phyloP scores from a whole-genome alignment of 1,140 invertebrate genomes.

The Parasteatoda tepidariorum region DNA sequence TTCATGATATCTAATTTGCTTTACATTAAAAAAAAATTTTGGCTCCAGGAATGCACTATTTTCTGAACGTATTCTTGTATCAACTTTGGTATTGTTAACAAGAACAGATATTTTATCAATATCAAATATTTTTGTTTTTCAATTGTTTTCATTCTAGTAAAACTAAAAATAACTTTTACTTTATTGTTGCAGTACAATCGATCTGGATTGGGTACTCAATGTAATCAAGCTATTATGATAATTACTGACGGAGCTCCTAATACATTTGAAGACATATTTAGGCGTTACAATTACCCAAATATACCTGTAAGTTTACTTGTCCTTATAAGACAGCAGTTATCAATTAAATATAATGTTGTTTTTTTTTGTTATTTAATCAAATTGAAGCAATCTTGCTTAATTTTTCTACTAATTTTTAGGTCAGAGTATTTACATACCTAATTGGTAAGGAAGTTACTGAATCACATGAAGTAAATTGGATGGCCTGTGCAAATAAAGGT shows the following conservation, averaged over 20 bases:
- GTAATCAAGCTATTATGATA: constrained; percentile 98
- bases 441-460: constrained; percentile 95
- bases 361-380: too few species aligned
- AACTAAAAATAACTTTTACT: constrained; percentile 6
- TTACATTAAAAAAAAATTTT: too few species aligned
- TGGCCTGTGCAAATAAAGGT: constrained; percentile 97
- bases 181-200: constrained; percentile 61
- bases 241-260: constrained; percentile 97
- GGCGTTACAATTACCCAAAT: constrained; percentile 83
- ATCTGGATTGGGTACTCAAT: constrained; percentile 80
- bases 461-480: constrained; percentile 91
- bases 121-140: too few species aligned
- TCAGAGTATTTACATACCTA: constrained; percentile 97
- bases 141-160: too few species aligned
- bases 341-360: too few species aligned
- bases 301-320: constrained; percentile 73
- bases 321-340: too few species aligned
- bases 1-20: too few species aligned
- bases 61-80: too few species aligned
- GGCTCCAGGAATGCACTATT: too few species aligned
- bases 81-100: too few species aligned
- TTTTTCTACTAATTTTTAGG: constrained; percentile 74
- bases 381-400: too few species aligned
- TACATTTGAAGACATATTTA: constrained; percentile 91
- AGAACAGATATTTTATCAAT: too few species aligned